Evolutionary conservation across 92 coral and sea anemone species (phyloP), one percentile per base, ranked within the genome.

Genomic region (Epizoanthus illoricatus): DNA sequence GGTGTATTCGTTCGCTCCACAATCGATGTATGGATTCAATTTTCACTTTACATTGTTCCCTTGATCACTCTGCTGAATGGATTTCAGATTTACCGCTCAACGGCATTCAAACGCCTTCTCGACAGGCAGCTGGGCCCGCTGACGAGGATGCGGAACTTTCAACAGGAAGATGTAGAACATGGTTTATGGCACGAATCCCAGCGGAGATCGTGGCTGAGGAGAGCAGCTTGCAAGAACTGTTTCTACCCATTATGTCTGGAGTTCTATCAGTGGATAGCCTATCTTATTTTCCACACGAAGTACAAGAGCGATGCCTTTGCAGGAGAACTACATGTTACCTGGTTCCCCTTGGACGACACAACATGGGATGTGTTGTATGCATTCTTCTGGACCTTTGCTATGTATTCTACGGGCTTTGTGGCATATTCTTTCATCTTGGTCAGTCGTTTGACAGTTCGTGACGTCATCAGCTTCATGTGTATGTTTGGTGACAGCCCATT

Each of bases 21-120:
- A 16, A 94, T 94, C 65, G 98, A 94, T 80, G 90, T 92, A 36
- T 92, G 96, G 98, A 94, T 94, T 67, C 98, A 94, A 60, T 90
- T 94, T 57, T 94, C 98, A n/a, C 92, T 94, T 24, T 94, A 94
- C 69, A 82, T 94, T 15, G 91, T 94, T 24, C 98, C 98, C 52
- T 76, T 94, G 20, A 73, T 92, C 52, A 85, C 94, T n/a, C 80
- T 94, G 58, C 59, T 94, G 7, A 86, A 90, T 24, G 98, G 98
- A 15, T 90, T 73, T 84, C 66, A 59, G 41, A 84, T 92, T 33
- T 94, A 92, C 78, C 85, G 93, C 15, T 87, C 97, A 19, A 60
- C 85, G 5, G 90, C 92, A 19, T 94, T 94, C 66, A 75, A 85
- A 54, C 86, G 85, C 24, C 85, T 94, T 39, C 75, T 94, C 4